Evolutionary conservation across 2,113 vertebrate genomes (phyloP), one percentile per base, ranked within the genome.

Genomic region (Vidua chalybeata): DNA sequence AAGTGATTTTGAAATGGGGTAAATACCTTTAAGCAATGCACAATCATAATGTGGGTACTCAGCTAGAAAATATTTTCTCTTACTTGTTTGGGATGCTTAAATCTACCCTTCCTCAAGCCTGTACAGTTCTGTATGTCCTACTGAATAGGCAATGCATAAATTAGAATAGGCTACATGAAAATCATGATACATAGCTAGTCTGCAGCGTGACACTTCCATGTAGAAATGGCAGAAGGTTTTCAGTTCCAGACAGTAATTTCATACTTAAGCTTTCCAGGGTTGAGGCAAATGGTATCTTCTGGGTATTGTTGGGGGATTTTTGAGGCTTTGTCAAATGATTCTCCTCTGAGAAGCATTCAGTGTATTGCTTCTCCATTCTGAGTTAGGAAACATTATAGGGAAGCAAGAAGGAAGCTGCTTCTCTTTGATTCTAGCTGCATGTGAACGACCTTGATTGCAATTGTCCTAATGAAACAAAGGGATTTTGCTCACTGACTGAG

Each of bases 11-110:
- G 77, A 96, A 79, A 93, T 68, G 68, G 37, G 58, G 31, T 96
- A 92, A 89, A 94, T 96, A 92, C 88, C 78, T 97, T 96, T 88
- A 87, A 95, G 93, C 94, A 88, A 85, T 95, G 82, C 68, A 78
- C 58, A 74, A 10, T 90, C 75, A 73, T 87, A 82, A 81, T 93
- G 39, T 78, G 66, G 43, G 72, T 90, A 87, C 58, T 95, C 80
- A 83, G 28, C 52, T 77, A 87, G 87, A 95, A 94, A 95, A 90
- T 82, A 69, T 45, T 94, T 91, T 68, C 41, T 69, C 15, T 26
- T 96, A 59, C 39, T 84, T 97, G 51, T 80, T 94, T 94, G 94
- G 68, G 94, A 86, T 94, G 73, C 78, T 94, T 72, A 73, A 92
- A 49, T 86, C 39, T 69, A 28, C 87, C 58, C 59, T 95, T 68